These are phyloP conservation scores for Neuroscelio doddi DNA, from an alignment of 2,888 invertebrate species.

Conservation along the genomic window DNA sequence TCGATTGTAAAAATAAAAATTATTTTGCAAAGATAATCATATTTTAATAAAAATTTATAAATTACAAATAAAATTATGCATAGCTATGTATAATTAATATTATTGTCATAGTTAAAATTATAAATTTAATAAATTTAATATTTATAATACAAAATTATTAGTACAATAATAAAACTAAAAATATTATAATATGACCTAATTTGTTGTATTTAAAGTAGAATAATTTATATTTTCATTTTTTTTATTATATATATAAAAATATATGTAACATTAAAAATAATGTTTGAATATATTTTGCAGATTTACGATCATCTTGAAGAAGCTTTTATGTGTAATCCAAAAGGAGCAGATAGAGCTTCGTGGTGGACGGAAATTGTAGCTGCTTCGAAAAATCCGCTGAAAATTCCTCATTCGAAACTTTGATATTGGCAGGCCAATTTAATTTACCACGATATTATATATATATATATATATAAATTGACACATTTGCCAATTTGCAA, in stretches of 20 bases:
- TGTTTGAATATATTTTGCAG: constrained; percentile 73
- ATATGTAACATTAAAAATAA: too few relatives aligned
- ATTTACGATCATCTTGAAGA: constrained; percentile 84
- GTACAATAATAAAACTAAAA: too few relatives aligned
- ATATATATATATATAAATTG: too few relatives aligned
- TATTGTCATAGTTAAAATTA: too few relatives aligned
- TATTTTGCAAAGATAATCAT: too few relatives aligned
- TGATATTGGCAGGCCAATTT: constrained; percentile 48
- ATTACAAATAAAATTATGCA: too few relatives aligned
- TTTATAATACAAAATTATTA: too few relatives aligned
- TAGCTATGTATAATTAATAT: too few relatives aligned
- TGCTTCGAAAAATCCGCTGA: constrained; percentile 57
- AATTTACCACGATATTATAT: constrained; percentile 18
- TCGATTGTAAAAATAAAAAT: too few relatives aligned
- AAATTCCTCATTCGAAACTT: constrained; percentile 56
- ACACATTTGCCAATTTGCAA: background rate
- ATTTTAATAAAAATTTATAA: too few relatives aligned
- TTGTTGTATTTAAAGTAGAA: constrained; percentile 3
- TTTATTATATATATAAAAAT: constrained; percentile 8
- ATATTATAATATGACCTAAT: background rate
- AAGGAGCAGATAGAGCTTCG: constrained; percentile 79
- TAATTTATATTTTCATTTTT: constrained; percentile 7
- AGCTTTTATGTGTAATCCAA: constrained; percentile 80
- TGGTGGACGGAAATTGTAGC: constrained; percentile 81
- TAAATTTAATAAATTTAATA: too few relatives aligned